Conservation (phyloP, 2,113 vertebrate genomes). For the Takifugu flavidus region DNA sequence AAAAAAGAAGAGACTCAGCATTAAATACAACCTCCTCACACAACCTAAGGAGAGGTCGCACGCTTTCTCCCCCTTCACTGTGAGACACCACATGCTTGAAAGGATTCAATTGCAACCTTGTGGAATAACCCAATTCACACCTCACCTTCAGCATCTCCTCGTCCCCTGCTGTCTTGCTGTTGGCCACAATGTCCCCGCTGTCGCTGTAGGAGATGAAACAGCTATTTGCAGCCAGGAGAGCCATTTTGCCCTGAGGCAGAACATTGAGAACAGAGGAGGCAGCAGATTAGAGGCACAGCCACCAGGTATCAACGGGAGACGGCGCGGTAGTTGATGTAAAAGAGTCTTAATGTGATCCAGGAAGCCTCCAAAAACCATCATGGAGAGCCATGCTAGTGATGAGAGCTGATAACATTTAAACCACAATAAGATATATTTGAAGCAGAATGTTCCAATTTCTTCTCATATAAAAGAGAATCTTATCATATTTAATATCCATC, state of each 20-base stretch:
- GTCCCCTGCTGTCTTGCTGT: constrained; percentile 86
- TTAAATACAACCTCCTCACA: constrained; percentile 37
- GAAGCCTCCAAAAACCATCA: constrained; percentile 32
- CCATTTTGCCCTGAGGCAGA: constrained; percentile 84
- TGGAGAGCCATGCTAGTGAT: constrained; percentile 19
- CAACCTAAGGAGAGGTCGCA: constrained; percentile 30
- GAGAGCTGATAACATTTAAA: constrained; percentile 2
- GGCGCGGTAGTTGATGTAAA: constrained; percentile 38
- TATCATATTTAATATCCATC: background rate
- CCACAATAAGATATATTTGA: too few relatives aligned
- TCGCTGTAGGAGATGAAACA: constrained; percentile 95
- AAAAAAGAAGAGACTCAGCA: background rate
- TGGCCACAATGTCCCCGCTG: constrained; percentile 90
- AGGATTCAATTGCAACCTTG: constrained; percentile 37
- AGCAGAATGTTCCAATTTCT: too few relatives aligned
- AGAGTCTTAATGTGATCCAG: constrained; percentile 40
- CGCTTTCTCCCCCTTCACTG: background rate
- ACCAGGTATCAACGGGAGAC: constrained; percentile 34
- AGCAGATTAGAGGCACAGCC: constrained; percentile 33
- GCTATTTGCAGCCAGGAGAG: constrained; percentile 90
- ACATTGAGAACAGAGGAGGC: constrained; percentile 14
- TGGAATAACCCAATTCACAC: constrained; percentile 16
- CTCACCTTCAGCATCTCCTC: constrained; percentile 96
- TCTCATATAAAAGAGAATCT: too few relatives aligned
- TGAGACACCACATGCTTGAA: constrained; percentile 14